Percentiles rank a stretch among this genome's conserved stretches.
Evolutionary conservation across 2,113 vertebrate species (phyloP).

Genomic region (Percopsis transmontana): DNA sequence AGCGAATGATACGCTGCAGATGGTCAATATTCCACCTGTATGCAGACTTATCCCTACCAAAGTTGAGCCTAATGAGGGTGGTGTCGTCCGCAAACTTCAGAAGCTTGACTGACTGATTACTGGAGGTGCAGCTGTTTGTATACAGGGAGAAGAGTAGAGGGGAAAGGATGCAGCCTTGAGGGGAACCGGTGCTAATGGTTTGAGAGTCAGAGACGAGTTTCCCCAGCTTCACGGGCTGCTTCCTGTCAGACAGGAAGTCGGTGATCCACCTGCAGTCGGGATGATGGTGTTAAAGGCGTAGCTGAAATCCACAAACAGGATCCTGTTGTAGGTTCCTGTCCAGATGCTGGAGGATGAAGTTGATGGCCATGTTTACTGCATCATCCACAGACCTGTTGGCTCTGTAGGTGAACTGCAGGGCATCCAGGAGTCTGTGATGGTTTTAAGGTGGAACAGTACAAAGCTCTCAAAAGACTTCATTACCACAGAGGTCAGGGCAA

Average conservation of each 20-base stretch:
- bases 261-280: background rate
- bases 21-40: too few relatives aligned
- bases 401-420: background rate
- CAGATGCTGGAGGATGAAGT: conserved; percentile 13
- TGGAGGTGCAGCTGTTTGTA: too few relatives aligned
- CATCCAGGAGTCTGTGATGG: background rate
- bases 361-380: conserved; percentile 3
- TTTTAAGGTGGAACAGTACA: background rate
- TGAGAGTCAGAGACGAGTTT: background rate
- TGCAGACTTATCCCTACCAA: too few relatives aligned
- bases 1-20: too few relatives aligned
- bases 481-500: conserved; percentile 18
- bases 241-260: background rate
- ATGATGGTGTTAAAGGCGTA: background rate
- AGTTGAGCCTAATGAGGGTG: too few relatives aligned
- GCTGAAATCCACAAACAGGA: background rate
- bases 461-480: background rate
- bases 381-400: background rate
- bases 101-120: too few relatives aligned
- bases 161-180: too few relatives aligned
- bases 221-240: background rate
- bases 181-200: too few relatives aligned
- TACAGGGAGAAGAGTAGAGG: too few relatives aligned
- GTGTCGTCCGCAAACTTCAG: too few relatives aligned
- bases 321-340: conserved; percentile 2